Evolutionary conservation across 1,140 invertebrate species (phyloP).

Genomic region (Ptiloglossa arizonensis): DNA sequence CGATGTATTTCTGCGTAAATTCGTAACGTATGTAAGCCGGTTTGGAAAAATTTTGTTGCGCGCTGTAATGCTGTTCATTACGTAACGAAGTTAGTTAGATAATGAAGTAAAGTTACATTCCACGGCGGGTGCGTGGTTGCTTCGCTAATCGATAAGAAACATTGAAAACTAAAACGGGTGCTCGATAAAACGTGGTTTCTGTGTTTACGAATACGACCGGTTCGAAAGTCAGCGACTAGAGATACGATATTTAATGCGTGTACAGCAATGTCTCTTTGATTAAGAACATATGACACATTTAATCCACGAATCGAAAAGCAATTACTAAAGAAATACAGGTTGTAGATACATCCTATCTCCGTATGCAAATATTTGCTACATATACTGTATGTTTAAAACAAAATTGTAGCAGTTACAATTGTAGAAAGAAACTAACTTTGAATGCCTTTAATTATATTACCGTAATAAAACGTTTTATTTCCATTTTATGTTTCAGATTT

Average conservation of each 20-base stretch:
- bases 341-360: not conserved
- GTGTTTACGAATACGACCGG: not conserved
- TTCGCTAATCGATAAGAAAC: not conserved
- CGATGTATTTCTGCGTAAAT: not conserved
- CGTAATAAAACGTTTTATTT: not conserved
- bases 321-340: not conserved
- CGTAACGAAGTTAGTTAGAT: conserved; percentile 41
- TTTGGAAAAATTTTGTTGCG: conserved; percentile 40
- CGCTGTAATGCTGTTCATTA: conserved; percentile 34
- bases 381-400: not conserved
- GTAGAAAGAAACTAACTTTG: too few species aligned
- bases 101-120: conserved; percentile 36
- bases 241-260: too few species aligned
- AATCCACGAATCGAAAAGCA: not conserved
- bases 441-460: not conserved
- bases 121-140: not conserved
- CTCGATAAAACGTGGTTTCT: not conserved
- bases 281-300: not conserved
- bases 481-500: not conserved
- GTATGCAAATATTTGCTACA: not conserved
- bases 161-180: not conserved
- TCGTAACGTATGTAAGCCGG: conserved; percentile 17
- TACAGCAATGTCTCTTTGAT: too few species aligned
- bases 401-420: not conserved
- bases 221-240: too few species aligned